Conservation (phyloP, 1,140 invertebrate species). For the Magallana gigas region DNA sequence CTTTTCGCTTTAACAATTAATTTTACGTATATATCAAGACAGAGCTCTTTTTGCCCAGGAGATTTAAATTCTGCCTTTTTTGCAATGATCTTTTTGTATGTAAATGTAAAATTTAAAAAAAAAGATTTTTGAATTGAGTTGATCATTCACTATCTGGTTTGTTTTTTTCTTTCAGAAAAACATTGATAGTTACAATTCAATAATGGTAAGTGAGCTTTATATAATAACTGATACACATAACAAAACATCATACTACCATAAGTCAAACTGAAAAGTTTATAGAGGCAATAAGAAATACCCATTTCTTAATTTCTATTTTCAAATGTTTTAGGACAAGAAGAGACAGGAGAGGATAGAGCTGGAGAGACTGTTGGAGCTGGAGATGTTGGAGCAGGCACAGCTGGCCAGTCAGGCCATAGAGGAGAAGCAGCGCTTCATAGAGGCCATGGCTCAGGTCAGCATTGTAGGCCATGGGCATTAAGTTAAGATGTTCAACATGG, state of each 20-base stretch:
- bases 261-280: background rate
- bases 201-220: background rate
- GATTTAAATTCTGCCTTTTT: too few species aligned
- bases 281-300: too few species aligned
- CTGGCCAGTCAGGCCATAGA: conserved; percentile 61
- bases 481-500: too few species aligned
- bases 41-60: too few species aligned
- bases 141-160: too few species aligned
- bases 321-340: conserved; percentile 78
- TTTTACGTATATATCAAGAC: too few species aligned
- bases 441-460: conserved; percentile 67
- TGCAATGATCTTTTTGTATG: too few species aligned
- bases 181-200: conserved; percentile 24
- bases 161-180: background rate
- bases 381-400: conserved; percentile 66
- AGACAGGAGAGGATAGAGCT: conserved; percentile 76
- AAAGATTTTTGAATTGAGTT: too few species aligned
- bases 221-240: background rate
- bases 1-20: too few species aligned
- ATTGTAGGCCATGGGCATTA: background rate
- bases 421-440: conserved; percentile 66
- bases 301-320: too few species aligned
- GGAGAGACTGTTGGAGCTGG: conserved; percentile 66
- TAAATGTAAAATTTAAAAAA: too few species aligned
- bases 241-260: background rate